Conservation (phyloP, 1,140 invertebrate species). For the Camponotus vicinus region DNA sequence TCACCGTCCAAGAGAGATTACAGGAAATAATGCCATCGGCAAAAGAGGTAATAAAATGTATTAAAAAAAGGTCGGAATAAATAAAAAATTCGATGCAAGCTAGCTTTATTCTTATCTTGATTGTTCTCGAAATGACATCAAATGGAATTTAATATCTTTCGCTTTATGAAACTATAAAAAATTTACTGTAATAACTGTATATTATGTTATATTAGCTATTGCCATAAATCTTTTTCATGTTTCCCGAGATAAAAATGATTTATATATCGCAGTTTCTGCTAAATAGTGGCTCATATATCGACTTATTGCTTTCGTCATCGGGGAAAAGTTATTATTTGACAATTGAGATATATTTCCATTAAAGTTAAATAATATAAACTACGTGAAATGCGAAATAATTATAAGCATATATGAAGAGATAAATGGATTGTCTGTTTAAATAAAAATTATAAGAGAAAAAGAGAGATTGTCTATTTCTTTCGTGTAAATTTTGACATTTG, state of each 20-base stretch:
- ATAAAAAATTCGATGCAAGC: not conserved
- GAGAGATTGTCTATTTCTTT: not conserved
- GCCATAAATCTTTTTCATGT: constrained; percentile 18
- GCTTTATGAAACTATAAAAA: constrained; percentile 8
- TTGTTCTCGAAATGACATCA: not conserved
- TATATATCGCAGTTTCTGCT: not conserved
- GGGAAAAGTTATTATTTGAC: not conserved
- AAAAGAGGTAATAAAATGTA: not conserved
- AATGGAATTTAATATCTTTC: not conserved
- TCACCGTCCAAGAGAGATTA: not conserved
- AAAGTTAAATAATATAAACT: not conserved
- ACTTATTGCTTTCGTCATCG: not conserved
- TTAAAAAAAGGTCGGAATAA: not conserved
- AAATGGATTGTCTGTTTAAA: not conserved
- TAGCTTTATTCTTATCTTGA: not conserved
- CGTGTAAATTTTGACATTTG: not conserved
- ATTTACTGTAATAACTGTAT: not conserved
- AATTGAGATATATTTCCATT: constrained; percentile 14
- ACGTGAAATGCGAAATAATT: not conserved
- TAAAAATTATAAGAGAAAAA: not conserved
- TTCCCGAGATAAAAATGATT: constrained; percentile 10
- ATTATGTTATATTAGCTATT: not conserved
- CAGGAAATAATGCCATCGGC: not conserved
- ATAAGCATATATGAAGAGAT: not conserved
- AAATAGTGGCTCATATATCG: not conserved